Evolutionary conservation across 2,113 vertebrate genomes (phyloP).

Genomic region (Amazona guildingii): DNA sequence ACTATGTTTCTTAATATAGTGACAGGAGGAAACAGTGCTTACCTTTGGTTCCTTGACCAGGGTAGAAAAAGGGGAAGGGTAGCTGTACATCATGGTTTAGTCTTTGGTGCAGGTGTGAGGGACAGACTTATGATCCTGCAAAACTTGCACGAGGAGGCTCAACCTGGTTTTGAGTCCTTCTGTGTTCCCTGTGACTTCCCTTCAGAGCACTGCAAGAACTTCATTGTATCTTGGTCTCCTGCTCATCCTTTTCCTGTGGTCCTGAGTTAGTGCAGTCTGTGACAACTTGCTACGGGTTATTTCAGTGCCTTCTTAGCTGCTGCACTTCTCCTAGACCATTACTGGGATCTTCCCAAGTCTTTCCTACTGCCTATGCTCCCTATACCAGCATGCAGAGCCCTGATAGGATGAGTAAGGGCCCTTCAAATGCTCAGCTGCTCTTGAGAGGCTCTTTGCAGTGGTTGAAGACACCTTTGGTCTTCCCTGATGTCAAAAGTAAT

Average conservation of each 20-base stretch:
- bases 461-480: background rate
- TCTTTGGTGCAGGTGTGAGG: background rate
- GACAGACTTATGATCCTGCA: background rate
- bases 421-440: background rate
- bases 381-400: background rate
- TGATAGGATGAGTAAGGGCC: background rate
- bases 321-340: background rate
- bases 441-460: background rate
- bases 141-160: background rate
- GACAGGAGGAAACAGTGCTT: background rate
- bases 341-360: background rate
- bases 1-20: background rate
- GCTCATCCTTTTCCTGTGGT: background rate
- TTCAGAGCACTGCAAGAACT: background rate
- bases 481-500: background rate
- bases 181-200: background rate
- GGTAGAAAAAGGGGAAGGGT: background rate
- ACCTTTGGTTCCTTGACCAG: background rate
- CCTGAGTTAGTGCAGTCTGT: background rate
- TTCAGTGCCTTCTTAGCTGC: background rate
- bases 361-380: background rate
- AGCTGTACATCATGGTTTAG: background rate
- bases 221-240: background rate
- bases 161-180: background rate
- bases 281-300: background rate